Conservation (phyloP, 2,888 invertebrate genomes). For the Ischnus inquisitorius region DNA sequence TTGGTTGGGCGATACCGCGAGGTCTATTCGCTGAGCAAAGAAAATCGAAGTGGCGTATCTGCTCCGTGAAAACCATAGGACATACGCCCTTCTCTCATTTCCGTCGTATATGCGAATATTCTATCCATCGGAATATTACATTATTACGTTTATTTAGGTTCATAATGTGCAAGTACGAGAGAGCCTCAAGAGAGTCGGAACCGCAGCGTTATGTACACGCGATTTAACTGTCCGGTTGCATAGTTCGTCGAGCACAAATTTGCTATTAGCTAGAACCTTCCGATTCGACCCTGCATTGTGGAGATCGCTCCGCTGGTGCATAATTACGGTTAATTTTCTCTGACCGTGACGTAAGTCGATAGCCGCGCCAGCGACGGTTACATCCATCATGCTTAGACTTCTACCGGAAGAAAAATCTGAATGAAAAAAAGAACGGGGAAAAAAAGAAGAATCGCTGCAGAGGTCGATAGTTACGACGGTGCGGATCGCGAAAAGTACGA, state of each 20-base stretch:
- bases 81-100: neutral
- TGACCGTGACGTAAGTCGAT: slow-evolving; percentile 61
- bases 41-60: neutral
- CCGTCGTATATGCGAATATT: neutral
- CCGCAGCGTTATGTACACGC: slow-evolving; percentile 52
- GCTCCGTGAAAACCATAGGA: neutral
- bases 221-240: slow-evolving; percentile 52
- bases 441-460: neutral
- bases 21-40: neutral
- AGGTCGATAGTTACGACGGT: slow-evolving; percentile 1
- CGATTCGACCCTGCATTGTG: slow-evolving; percentile 55
- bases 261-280: slow-evolving; percentile 46
- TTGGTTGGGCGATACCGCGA: slow-evolving; percentile 28
- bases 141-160: slow-evolving; percentile 14
- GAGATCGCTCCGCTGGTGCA: slow-evolving; percentile 58
- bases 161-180: neutral
- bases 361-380: neutral
- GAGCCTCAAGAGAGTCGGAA: neutral
- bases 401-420: neutral
- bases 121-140: neutral
- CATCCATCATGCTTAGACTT: slow-evolving; percentile 1
- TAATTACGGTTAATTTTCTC: slow-evolving; percentile 64
- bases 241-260: slow-evolving; percentile 55
- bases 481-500: slow-evolving; percentile 12
- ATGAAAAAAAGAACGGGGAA: too few relatives aligned